Base-by-base conservation (phyloP, 2,113 vertebrate genomes). In the Anseranas semipalmata region DNA sequence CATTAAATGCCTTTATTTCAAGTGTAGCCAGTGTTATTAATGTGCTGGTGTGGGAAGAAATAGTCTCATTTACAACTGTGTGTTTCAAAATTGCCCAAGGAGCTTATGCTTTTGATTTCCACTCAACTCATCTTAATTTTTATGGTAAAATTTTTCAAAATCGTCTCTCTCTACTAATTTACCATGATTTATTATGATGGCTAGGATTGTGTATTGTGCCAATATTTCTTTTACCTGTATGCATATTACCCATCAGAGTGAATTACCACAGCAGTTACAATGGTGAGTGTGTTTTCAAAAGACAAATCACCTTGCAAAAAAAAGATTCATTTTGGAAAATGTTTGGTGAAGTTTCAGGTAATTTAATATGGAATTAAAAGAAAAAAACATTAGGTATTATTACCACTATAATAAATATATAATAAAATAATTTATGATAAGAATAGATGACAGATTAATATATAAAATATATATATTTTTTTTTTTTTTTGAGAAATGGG, bases 51-150 rank as follows among this genome's bases (percentile, higher is more conserved):
- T 98, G 98, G 98, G 98, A 93, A 95, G 98, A 98, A 72, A 62
- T 96, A 86, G 91, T 16, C 87, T 48, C 85, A n/a, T 55, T 98
- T 45, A 95, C 96, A 92, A 83, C 97, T 92, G 67, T 93, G 68
- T 93, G 96, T 58, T 98, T 98, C 96, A 86, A 93, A 52, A 97
- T 98, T 68, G 93, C 97, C 74, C 97, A 95, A 32, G 98, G 99
- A 80, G 96, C 98, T 86, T 98, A 97, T 85, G 98, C 98, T 93
- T 94, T 98, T 87, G 98, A 99, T 97, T 98, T 98, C 90, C 97
- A 98, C 82, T 58, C 92, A 41, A 70, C 98, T 99, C 72, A 98
- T 98, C 94, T 98, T 99, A 94, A 98, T 98, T 91, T 98, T 98
- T 99, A 97, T 73, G 97, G 96, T 83, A 94, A 95, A 97, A 96